Conservation (phyloP, 2,888 invertebrate species). For the Dryocosmus kuriphilus region DNA sequence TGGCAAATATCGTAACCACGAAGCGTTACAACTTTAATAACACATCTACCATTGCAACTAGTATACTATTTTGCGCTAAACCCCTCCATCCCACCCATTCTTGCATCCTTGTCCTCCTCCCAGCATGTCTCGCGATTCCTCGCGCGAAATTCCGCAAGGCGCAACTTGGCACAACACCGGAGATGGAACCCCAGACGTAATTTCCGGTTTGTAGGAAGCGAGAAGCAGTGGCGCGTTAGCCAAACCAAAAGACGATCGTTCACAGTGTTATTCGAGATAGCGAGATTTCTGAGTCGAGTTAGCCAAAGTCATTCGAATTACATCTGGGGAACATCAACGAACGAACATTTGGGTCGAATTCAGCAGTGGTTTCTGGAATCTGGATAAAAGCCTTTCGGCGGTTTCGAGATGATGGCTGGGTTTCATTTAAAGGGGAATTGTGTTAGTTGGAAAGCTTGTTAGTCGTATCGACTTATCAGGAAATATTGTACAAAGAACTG, state of each 20-base stretch:
- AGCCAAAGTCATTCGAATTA: conserved; percentile 48
- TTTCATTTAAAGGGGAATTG: neutral
- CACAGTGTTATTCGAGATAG: conserved; percentile 59
- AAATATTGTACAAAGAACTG: no score
- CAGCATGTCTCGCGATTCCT: conserved; percentile 43
- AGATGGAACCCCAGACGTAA: conserved; percentile 77
- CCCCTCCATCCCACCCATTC: conserved; percentile 24
- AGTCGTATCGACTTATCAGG: neutral
- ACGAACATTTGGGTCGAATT: conserved; percentile 29
- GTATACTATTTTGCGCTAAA: conserved; percentile 11
- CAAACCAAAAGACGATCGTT: conserved; percentile 74
- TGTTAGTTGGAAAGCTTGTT: neutral
- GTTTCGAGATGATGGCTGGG: neutral
- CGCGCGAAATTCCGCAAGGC: conserved; percentile 55
- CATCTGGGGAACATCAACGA: conserved; percentile 40
- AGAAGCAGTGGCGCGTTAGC: conserved; percentile 65
- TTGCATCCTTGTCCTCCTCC: conserved; percentile 41
- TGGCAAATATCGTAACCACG: conserved; percentile 18
- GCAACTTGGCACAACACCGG: conserved; percentile 75
- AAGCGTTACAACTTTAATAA: conserved; percentile 31
- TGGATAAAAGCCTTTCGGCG: conserved; percentile 4
- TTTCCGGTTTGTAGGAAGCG: conserved; percentile 73
- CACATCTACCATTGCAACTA: neutral
- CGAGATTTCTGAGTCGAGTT: conserved; percentile 59
- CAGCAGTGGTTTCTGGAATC: neutral